Base-by-base conservation (phyloP, 2,888 invertebrate genomes). In the Tromatobia lineatoria region DNA sequence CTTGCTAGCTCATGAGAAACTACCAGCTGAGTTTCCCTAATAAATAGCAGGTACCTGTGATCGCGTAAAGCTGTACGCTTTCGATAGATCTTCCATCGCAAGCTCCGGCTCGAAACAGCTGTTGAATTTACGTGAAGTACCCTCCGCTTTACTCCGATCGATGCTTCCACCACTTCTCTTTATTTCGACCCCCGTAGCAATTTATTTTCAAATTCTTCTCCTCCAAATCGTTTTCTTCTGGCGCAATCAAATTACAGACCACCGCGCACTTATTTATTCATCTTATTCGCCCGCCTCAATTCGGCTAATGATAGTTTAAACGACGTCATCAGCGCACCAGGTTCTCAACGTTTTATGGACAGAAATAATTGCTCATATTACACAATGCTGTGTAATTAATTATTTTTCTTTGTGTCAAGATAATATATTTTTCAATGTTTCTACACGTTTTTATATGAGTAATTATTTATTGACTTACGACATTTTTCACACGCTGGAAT, bases 121-220 rank as follows among this genome's bases (percentile, higher is more conserved):
- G 71, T 50, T 83, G 50, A 71, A 73, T 83, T 64, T 52, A 54
- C 29, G 45, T 34, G 57, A 79, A 59, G 42, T 59, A 50, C 70
- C 15, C 18, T 25, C n/a, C 23, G 45, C 4, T 25, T 69, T 29
- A 73, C 42, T 52, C 45, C 50, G 76, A 73, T 80, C 83, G 52
- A 73, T 71, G 67, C 71, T 54, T 54, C 45, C 50, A 34, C 70
- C 75, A 23, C 45, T 73, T 67, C 61, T 83, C 80, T 80, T 29
- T 50, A 80, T 80, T 80, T 76, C 20, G 23, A 66, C 70, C 52
- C 25, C 34, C 42, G 61, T 45, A 8, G 20, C 23, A 42, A 50
- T 18, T 66, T 71, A 23, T 54, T 52, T 59, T 76, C 23, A 52
- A 76, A 71, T 64, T 13, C 45, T 45, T 50, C 38, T 13, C 57